These are phyloP conservation scores for Bostrychus sinensis DNA, from an alignment of 2,113 vertebrate genomes.

Conservation along the genomic window DNA sequence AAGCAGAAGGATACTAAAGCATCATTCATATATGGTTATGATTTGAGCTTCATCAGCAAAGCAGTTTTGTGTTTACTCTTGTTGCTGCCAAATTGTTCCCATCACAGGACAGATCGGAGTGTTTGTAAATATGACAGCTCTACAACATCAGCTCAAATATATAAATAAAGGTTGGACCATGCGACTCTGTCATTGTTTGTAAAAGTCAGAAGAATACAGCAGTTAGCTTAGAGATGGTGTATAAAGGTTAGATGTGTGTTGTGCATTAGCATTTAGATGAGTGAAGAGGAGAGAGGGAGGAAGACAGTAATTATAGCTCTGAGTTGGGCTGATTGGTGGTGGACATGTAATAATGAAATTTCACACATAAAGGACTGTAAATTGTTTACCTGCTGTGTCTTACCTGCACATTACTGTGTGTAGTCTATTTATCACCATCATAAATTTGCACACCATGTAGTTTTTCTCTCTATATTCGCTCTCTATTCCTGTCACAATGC, in stretches of 20 bases:
- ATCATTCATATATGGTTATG: no score
- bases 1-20: no score
- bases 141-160: no score
- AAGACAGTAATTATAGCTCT: conserved; percentile 45
- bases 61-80: no score
- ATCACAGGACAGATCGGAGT: background rate
- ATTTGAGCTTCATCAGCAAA: no score
- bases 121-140: no score
- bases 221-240: conserved; percentile 53
- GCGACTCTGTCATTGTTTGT: background rate
- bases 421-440: background rate
- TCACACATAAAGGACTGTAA: conserved; percentile 36
- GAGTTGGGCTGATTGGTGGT: conserved; percentile 35
- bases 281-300: conserved; percentile 28
- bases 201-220: conserved; percentile 35
- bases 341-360: conserved; percentile 45
- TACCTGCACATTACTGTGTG: background rate
- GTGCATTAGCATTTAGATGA: conserved; percentile 69
- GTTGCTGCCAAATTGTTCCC: background rate
- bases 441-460: background rate
- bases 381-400: conserved; percentile 36
- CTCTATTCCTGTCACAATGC: no score
- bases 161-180: background rate
- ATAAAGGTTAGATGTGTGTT: conserved; percentile 66
- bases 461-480: no score